Percentiles rank a stretch among this genome's conserved stretches.
Evolutionary conservation across 2,113 vertebrate species (phyloP).

Genomic region (Mola mola): DNA sequence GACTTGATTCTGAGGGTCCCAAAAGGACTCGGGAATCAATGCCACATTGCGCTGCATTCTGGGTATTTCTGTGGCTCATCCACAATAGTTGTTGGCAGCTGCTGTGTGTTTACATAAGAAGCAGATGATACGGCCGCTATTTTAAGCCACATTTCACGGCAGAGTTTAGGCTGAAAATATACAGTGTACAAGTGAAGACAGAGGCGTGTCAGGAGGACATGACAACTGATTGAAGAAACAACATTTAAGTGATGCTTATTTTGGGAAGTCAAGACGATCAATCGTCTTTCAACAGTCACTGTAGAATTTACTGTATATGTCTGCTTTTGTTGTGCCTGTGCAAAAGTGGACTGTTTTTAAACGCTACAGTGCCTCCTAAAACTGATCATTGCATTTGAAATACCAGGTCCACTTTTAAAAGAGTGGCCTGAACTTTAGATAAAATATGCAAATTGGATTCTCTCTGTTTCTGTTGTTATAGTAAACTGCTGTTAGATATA

Average conservation of each 20-base stretch:
- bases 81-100: conserved; percentile 54
- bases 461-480: too few species aligned
- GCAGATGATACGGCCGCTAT: conserved; percentile 63
- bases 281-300: background rate
- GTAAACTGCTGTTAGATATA: too few species aligned
- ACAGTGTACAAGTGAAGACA: conserved; percentile 18
- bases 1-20: conserved; percentile 26
- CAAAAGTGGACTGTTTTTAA: too few species aligned
- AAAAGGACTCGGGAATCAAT: conserved; percentile 9
- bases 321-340: too few species aligned
- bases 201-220: conserved; percentile 21
- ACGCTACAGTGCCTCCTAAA: too few species aligned
- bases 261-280: conserved; percentile 2
- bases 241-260: background rate
- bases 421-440: too few species aligned
- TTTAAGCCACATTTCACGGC: conserved; percentile 47
- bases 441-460: too few species aligned
- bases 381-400: too few species aligned
- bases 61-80: conserved; percentile 53
- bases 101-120: conserved; percentile 64
- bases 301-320: too few species aligned
- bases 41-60: conserved; percentile 39
- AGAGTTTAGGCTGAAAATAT: conserved; percentile 46
- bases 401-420: too few species aligned
- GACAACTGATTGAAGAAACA: conserved; percentile 30